A percentile compares a stretch with the other conserved stretches of the same genome.
phyloP scores from a whole-genome alignment of 2,888 invertebrate genomes.

The Labia minor region DNA sequence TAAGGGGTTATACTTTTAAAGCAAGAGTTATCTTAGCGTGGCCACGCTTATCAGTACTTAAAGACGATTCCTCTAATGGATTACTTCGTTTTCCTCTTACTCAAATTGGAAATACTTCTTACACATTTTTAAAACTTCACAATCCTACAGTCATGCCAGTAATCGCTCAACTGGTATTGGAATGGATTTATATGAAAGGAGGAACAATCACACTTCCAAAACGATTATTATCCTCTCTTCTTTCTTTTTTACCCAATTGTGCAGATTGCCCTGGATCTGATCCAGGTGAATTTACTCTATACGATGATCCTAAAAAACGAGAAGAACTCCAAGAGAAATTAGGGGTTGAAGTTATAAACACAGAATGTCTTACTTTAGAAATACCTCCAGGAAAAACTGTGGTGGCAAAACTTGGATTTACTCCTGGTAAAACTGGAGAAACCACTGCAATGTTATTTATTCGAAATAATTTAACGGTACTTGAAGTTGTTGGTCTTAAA shows the following conservation, averaged over 20 bases:
- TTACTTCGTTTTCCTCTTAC: conserved; percentile 51
- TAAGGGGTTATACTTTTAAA: conserved; percentile 40
- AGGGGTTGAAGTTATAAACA: conserved; percentile 33
- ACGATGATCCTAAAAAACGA: background rate
- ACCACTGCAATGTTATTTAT: conserved; percentile 45
- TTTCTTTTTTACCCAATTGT: conserved; percentile 30
- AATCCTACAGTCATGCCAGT: conserved; percentile 62
- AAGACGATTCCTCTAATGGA: background rate
- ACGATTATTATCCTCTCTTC: conserved; percentile 21
- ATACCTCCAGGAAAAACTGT: conserved; percentile 48
- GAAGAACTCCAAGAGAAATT: conserved; percentile 21
- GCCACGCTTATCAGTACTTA: conserved; percentile 44
- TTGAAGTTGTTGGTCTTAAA: conserved; percentile 72
- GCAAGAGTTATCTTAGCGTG: conserved; percentile 56
- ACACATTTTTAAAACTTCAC: conserved; percentile 53
- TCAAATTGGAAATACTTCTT: conserved; percentile 57
- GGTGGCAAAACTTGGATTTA: conserved; percentile 41
- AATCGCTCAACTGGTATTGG: conserved; percentile 61
- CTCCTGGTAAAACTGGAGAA: conserved; percentile 37
- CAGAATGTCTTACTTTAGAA: conserved; percentile 44
- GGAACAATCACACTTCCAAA: background rate
- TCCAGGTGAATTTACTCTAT: conserved; percentile 19
- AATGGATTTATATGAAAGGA: conserved; percentile 44
- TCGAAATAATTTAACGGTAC: conserved; percentile 83
- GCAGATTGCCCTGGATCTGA: conserved; percentile 28